A percentile compares a stretch with the other conserved stretches of the same genome.
These are phyloP conservation scores for Pemphigus obesinymphae DNA, from an alignment of 1,140 invertebrate genomes.

Conservation along the genomic window DNA sequence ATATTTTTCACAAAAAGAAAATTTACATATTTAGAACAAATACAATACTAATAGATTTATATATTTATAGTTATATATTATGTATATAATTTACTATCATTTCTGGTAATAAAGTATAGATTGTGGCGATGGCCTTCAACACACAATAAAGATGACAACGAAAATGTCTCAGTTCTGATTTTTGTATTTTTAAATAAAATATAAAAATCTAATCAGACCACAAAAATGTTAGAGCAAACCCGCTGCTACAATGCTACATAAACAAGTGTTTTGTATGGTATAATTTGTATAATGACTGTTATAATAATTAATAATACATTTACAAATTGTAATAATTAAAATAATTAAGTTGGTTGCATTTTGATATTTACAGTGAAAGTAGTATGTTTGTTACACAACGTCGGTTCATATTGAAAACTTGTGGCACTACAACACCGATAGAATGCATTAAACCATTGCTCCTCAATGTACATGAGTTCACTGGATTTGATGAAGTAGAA, in stretches of 20 bases:
- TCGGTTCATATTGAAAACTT: constrained; percentile 96
- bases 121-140: background rate
- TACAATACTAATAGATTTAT: background rate
- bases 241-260: background rate
- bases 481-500: constrained; percentile 75
- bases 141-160: background rate
- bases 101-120: background rate
- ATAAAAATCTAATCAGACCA: background rate
- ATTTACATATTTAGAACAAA: background rate
- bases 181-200: background rate
- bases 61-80: background rate
- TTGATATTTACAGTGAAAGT: constrained; percentile 74
- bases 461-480: constrained; percentile 74
- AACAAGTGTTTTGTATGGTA: background rate
- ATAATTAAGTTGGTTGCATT: constrained; percentile 46
- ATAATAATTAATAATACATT: background rate
- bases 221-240: background rate
- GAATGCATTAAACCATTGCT: constrained; percentile 82
- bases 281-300: background rate
- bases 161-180: background rate
- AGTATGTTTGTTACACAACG: constrained; percentile 95
- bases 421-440: constrained; percentile 95
- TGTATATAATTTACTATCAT: background rate
- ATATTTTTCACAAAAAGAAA: background rate
- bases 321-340: background rate